Percentiles rank a stretch among this genome's conserved stretches.
Evolutionary conservation across 2,888 invertebrate genomes (phyloP).

Genomic region (Nomada ferruginata): DNA sequence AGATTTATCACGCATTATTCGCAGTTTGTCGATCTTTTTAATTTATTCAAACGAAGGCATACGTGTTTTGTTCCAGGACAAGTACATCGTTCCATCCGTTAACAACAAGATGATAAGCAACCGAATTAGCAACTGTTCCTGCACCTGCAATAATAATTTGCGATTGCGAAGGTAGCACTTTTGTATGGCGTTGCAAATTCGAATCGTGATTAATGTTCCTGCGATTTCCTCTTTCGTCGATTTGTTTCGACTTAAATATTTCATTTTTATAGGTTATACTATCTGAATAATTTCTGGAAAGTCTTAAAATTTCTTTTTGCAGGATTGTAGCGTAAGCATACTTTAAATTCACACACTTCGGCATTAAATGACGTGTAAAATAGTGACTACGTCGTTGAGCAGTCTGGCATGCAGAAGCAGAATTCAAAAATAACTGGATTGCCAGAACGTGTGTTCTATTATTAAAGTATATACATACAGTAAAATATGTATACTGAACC

Average conservation of each 20-base stretch:
- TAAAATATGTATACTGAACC: not conserved
- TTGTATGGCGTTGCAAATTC: constrained; percentile 2
- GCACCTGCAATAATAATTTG: constrained; percentile 88
- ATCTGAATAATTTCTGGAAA: constrained; percentile 10
- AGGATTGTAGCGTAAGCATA: constrained; percentile 27
- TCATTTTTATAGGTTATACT: constrained; percentile 64
- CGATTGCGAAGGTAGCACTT: constrained; percentile 83
- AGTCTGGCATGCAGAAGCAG: not conserved
- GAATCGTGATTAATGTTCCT: constrained; percentile 11
- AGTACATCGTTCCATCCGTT: constrained; percentile 89
- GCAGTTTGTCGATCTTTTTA: not conserved
- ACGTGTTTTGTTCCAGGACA: constrained; percentile 88
- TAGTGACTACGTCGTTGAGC: constrained; percentile 1
- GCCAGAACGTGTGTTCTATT: constrained; percentile 24
- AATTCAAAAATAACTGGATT: constrained; percentile 1
- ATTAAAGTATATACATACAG: constrained; percentile 6
- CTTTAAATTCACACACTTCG: constrained; percentile 35
- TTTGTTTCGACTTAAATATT: not conserved
- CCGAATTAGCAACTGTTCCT: constrained; percentile 90
- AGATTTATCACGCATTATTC: not conserved
- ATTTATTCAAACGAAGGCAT: constrained; percentile 37
- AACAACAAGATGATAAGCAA: constrained; percentile 90
- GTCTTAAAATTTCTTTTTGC: constrained; percentile 14
- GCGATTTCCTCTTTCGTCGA: not conserved
- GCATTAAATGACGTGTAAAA: constrained; percentile 58